Percentiles rank a stretch among this genome's conserved stretches.
phyloP scores from a whole-genome alignment of 2,888 invertebrate genomes.

The Stramonita haemastoma region DNA sequence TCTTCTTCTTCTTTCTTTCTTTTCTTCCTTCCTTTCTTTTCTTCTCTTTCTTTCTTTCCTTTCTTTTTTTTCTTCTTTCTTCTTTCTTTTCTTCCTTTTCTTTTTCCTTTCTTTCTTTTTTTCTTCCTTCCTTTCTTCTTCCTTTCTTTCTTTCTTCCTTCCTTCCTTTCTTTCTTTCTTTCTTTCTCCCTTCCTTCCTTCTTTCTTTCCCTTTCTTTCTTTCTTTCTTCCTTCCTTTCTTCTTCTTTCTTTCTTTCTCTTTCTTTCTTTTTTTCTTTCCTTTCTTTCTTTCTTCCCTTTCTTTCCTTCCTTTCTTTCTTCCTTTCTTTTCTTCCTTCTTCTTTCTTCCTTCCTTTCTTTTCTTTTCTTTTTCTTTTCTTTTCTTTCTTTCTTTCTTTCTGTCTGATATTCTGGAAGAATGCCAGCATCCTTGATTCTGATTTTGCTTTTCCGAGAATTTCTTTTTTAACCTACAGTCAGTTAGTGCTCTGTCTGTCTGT shows the following conservation, averaged over 20 bases:
- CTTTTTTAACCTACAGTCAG: too few species aligned
- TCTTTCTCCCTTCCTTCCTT: neutral
- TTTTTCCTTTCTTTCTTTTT: neutral
- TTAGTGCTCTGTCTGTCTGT: neutral
- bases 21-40: neutral
- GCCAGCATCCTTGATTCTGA: too few species aligned
- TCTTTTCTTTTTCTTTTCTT: too few species aligned
- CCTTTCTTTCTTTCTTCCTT: neutral
- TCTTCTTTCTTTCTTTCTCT: neutral
- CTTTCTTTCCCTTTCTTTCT: too few species aligned
- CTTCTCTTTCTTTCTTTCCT: neutral
- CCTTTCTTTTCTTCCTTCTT: too few species aligned
- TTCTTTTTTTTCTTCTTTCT: neutral
- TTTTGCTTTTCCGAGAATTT: too few species aligned
- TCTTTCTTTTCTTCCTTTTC: neutral
- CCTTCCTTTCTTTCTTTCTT: neutral
- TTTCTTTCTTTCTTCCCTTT: neutral
- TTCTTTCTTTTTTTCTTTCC: neutral
- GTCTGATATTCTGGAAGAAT: too few species aligned
- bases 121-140: neutral
- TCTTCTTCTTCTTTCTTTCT: neutral
- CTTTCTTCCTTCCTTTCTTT: neutral
- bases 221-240: too few species aligned
- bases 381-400: too few species aligned
- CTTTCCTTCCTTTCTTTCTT: neutral